Evolutionary conservation across 2,113 vertebrate genomes (phyloP), one percentile per base, ranked within the genome.

Genomic region (Fregata magnificens): DNA sequence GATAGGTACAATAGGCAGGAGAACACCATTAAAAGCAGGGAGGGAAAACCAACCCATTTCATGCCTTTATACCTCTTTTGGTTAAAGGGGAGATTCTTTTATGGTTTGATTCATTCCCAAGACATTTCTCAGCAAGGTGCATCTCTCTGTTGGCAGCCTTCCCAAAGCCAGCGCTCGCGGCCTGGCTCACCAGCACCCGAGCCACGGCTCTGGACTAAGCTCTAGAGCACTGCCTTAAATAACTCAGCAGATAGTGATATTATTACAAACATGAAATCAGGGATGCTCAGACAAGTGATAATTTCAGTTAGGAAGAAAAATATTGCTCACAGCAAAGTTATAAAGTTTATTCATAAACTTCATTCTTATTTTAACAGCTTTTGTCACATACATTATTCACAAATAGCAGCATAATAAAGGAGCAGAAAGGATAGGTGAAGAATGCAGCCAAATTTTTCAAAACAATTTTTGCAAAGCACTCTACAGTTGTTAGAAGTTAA

Each of bases 181-280:
- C 40, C 49, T 7, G 3, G 67, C 73, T 55, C 6, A 0, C 17
- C 49, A 6, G 22, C 5, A 0, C 18, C 67, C 6, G 0, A 62
- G 42, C 55, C 70, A 34, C 4, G 0, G 34, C 82, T 77, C 56
- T 9, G 14, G 83, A 65, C 83, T 67, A 16, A 49, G 65, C 42
- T 82, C 77, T 4, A 3, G 38, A 82, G 58, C 73, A 7, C 10
- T 56, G 72, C 55, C 73, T 55, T 38, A 28, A 71, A 42, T 29
- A 82, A 42, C 56, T 52, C 56, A 29, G 36, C 47, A 72, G 25
- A 45, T 3, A 61, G 49, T 1, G 34, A 10, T 13, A 18, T 11
- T 13, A 24, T 13, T 45, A n/a, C 62, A 47, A 56, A 83, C 20
- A 13, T 2, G 14, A 62, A 74, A 42, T 3, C 26, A 16, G 31